phyloP scores from a whole-genome alignment of 1,140 invertebrate genomes.

The Papilio xuthus region DNA sequence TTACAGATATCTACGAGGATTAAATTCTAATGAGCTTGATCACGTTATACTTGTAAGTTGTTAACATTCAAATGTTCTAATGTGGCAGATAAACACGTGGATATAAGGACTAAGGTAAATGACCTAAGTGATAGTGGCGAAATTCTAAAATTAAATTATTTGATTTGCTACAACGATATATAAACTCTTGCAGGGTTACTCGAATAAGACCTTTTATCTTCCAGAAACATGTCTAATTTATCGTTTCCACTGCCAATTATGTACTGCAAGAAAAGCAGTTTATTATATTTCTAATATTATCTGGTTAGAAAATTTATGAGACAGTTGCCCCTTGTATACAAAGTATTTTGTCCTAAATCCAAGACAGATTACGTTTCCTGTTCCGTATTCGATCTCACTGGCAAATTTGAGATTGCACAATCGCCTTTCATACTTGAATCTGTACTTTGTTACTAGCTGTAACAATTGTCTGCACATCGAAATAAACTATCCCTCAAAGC shows the following conservation, averaged over 20 bases:
- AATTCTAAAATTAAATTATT: no score
- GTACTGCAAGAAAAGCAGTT: not conserved
- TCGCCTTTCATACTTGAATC: not conserved
- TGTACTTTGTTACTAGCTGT: not conserved
- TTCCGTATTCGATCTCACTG: constrained; percentile 31
- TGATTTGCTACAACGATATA: no score
- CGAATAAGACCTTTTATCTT: not conserved
- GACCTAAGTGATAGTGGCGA: no score
- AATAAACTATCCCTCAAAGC: no score
- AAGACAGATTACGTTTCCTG: constrained; percentile 29
- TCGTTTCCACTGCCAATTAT: not conserved
- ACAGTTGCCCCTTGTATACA: constrained; percentile 5
- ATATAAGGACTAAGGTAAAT: not conserved
- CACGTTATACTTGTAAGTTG: constrained; percentile 5
- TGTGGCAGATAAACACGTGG: not conserved
- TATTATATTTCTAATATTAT: constrained; percentile 5
- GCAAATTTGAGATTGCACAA: not conserved
- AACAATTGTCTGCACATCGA: not conserved
- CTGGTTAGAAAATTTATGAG: not conserved
- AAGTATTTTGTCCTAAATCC: constrained; percentile 19
- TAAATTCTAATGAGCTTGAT: constrained; percentile 26
- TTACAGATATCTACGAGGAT: constrained; percentile 28
- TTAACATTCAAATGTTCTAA: not conserved
- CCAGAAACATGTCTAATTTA: not conserved
- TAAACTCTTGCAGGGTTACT: not conserved